Base-by-base conservation (phyloP, 2,888 invertebrate species). In the Schizaphis graminum region DNA sequence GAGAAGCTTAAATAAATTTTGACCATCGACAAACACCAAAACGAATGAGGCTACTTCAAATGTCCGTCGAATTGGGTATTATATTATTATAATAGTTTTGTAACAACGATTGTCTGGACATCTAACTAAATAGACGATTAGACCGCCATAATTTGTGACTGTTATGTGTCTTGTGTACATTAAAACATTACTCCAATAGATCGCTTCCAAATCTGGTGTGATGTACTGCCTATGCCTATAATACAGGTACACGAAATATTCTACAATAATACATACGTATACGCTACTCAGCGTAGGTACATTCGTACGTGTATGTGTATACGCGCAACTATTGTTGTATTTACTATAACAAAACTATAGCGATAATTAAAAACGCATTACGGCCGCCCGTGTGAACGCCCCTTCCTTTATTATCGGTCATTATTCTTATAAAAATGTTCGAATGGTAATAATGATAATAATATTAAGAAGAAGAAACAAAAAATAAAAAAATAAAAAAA, bases 361-460 rank as follows among this genome's bases (percentile, higher is more conserved):
- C 94, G 90, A 94, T 94, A 94, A 94, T 94, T 94, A 94, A 94
- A 94, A 94, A 94, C 94, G 61, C 94, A 94, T 94, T 94, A 94
- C 67, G 85, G 84, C 85, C 84, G 94, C 67, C 49, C 86, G 94
- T 94, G 94, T 94, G 94, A 94, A 94, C 94, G 94, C 94, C 94
- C 94, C 94, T 94, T 94, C 86, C 94, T 94, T 94, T 94, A 94
- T 94, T 94, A 94, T 94, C 94, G 94, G 94, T 94, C 94, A 94
- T 94, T 94, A 94, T 94, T 91, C 86, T 90, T 91, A 87, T 91
- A 94, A 91, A 94, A 94, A 94, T 53, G 47, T 94, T 90, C 94
- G 90, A 94, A 94, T 41, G 90, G 94, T 91, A 91, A 94, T 94
- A 94, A 94, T 93, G 89, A 89, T 93, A 93, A 93, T 57, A 90